Percentiles rank a stretch among this genome's conserved stretches.
phyloP scores from a whole-genome alignment of 2,113 vertebrate species.

The Austrofundulus limnaeus region DNA sequence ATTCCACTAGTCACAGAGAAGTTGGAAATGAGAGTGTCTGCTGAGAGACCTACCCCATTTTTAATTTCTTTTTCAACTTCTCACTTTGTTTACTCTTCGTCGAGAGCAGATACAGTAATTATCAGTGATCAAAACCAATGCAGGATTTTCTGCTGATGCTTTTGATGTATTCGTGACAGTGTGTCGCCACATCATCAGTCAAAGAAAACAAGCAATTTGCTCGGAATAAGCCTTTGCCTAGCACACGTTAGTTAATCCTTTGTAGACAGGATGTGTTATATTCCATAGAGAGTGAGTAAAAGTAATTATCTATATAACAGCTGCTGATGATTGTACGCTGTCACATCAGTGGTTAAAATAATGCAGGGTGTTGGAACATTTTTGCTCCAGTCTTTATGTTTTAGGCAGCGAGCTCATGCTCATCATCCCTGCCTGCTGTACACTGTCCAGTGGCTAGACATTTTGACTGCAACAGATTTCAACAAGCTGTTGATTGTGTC shows the following conservation, averaged over 20 bases:
- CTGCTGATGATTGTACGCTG: constrained; percentile 23
- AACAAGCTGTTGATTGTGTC: constrained; percentile 76
- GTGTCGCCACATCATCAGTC: constrained; percentile 48
- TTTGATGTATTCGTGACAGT: constrained; percentile 56
- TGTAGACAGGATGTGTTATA: constrained; percentile 14
- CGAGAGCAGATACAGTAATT: constrained; percentile 65
- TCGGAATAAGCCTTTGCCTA: constrained; percentile 37
- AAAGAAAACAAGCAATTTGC: constrained; percentile 51
- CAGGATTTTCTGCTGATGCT: constrained; percentile 54
- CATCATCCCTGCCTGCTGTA: constrained; percentile 44
- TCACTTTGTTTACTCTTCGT: constrained; percentile 62
- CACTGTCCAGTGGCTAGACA: constrained; percentile 53
- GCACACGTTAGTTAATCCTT: constrained; percentile 31
- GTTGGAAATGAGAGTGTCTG: constrained; percentile 70
- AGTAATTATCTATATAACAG: constrained; percentile 35
- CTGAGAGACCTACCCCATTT: constrained; percentile 15
- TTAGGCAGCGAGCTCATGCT: constrained; percentile 9
- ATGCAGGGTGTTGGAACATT: constrained; percentile 8
- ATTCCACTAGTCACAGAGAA: constrained; percentile 64
- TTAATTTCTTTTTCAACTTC: constrained; percentile 51
- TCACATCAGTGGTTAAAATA: constrained; percentile 16
- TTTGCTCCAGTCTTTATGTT: background rate
- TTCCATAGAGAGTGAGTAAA: constrained; percentile 34
- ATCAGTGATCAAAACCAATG: constrained; percentile 67
- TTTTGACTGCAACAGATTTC: constrained; percentile 77